Evolutionary conservation across 2,113 vertebrate species (phyloP).

Genomic region (Cardinalis cardinalis): DNA sequence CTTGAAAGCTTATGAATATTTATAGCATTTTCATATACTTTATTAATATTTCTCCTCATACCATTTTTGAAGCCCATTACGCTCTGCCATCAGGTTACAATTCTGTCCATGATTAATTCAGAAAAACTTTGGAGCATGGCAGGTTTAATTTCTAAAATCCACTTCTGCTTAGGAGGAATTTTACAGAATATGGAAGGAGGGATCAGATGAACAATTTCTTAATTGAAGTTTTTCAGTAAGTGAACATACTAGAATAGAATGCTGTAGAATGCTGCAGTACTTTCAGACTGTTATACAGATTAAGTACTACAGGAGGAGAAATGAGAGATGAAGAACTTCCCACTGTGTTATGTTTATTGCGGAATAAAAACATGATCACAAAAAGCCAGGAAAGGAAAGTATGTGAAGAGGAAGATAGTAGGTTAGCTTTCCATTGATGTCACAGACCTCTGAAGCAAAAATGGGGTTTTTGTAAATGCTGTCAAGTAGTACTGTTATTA

Average conservation of each 20-base stretch:
- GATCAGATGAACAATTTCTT: neutral
- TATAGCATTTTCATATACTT: slow-evolving; percentile 10
- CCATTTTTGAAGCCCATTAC: neutral
- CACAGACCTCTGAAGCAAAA: neutral
- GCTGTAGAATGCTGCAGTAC: neutral
- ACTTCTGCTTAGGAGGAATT: neutral
- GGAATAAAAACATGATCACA: neutral
- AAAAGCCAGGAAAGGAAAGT: neutral
- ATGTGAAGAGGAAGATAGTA: neutral
- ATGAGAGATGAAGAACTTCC: neutral
- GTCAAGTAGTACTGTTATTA: neutral
- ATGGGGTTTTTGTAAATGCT: neutral
- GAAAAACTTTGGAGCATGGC: neutral
- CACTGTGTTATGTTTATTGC: neutral
- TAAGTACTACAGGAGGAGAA: neutral
- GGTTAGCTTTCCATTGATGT: neutral
- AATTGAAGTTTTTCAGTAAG: neutral
- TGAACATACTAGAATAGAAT: neutral
- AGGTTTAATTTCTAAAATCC: slow-evolving; percentile 31
- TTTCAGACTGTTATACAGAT: neutral
- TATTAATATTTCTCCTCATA: slow-evolving; percentile 25
- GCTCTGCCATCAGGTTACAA: neutral
- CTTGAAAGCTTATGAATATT: slow-evolving; percentile 35
- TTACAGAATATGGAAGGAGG: neutral
- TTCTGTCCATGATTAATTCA: slow-evolving; percentile 10